phyloP scores from a whole-genome alignment of 2,797 vertebrate genomes.

The Mus minutoides region DNA sequence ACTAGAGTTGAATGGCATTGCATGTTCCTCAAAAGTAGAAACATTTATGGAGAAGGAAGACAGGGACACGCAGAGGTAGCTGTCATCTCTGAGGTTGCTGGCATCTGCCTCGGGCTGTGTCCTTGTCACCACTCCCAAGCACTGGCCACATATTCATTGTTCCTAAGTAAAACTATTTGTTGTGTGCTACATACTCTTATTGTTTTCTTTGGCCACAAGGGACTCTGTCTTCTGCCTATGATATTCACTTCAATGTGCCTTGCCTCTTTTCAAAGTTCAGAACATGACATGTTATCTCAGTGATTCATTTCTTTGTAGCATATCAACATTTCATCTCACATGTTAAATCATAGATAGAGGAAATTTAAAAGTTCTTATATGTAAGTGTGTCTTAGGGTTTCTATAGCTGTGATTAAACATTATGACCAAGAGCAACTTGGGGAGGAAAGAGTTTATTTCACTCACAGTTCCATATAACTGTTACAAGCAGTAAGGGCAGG shows the following conservation, averaged over 20 bases:
- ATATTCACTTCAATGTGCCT: not conserved
- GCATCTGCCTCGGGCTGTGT: not conserved
- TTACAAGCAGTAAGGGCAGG: not conserved
- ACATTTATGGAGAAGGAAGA: not conserved
- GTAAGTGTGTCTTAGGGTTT: not conserved
- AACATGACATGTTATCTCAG: not conserved
- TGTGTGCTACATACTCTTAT: not conserved
- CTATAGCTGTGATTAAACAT: not conserved
- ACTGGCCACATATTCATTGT: not conserved
- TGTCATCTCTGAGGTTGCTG: not conserved
- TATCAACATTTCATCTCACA: not conserved
- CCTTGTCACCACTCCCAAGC: not conserved
- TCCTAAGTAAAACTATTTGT: not conserved
- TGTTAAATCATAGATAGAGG: not conserved
- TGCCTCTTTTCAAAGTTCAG: not conserved
- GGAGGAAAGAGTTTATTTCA: not conserved
- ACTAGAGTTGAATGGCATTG: not conserved
- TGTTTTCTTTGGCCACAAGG: not conserved
- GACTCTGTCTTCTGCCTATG: not conserved
- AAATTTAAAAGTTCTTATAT: not conserved
- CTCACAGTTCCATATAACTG: not conserved
- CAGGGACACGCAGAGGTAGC: fast-evolving
- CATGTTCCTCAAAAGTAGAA: not conserved
- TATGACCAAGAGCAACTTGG: not conserved
- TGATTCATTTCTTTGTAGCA: not conserved